These are phyloP conservation scores for Clostera curtula DNA, from an alignment of 2,888 invertebrate species.

Conservation along the genomic window DNA sequence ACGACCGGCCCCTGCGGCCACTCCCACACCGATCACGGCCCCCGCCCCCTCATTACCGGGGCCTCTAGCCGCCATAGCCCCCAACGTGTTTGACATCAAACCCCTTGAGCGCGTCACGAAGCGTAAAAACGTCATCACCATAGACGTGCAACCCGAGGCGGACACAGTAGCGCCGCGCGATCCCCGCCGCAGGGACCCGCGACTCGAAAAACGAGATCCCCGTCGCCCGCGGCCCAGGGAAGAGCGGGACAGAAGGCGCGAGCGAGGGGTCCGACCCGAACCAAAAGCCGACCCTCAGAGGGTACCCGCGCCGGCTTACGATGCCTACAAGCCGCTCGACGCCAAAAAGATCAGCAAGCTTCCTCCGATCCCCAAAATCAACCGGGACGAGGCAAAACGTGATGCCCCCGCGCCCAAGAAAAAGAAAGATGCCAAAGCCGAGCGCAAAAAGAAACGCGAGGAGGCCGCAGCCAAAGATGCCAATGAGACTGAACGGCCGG, in stretches of 20 bases:
- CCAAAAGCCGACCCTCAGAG: conserved; percentile 2
- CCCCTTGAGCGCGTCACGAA: conserved; percentile 57
- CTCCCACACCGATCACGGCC: conserved; percentile 21
- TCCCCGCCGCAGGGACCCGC: conserved; percentile 29
- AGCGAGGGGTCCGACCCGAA: neutral
- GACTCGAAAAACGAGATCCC: conserved; percentile 22
- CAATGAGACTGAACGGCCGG: conserved; percentile 13
- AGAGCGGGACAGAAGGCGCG: conserved; percentile 7
- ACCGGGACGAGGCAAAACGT: conserved; percentile 29
- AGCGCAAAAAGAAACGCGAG: conserved; percentile 12
- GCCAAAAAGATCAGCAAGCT: conserved; percentile 48
- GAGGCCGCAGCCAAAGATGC: no score
- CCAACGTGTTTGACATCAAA: conserved; percentile 66
- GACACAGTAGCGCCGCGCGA: conserved; percentile 19
- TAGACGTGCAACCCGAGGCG: conserved; percentile 47
- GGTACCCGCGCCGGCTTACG: conserved; percentile 21
- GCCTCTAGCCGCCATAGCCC: conserved; percentile 36
- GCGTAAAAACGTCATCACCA: conserved; percentile 64
- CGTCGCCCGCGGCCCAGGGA: conserved; percentile 15
- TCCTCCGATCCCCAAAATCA: conserved; percentile 60
- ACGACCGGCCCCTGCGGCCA: conserved; percentile 12
- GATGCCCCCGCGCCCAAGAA: conserved; percentile 12
- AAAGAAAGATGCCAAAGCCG: conserved; percentile 12
- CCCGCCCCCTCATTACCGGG: no score
- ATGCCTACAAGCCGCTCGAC: conserved; percentile 35